Base-by-base conservation (phyloP, 1,140 invertebrate species). In the Ladona fulva region DNA sequence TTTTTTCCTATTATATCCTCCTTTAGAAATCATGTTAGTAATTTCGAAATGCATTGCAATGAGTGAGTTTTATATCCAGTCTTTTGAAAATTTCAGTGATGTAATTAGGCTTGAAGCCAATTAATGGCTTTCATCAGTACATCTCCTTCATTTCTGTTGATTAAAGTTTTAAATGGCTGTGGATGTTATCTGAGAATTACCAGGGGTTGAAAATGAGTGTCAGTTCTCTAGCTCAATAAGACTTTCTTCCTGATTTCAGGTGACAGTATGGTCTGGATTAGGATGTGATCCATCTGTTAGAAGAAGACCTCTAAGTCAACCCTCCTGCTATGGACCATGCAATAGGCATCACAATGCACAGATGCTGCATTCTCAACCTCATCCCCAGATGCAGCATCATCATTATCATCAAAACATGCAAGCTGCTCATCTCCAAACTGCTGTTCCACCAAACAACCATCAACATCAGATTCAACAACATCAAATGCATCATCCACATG, bases 271-370 rank as follows among this genome's bases (percentile, higher is more conserved):
- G 44, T 22, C 74, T 29, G 74, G 74, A 19, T 7, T 29, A 19
- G 74, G 25, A 11, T 74, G 74, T 52, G 52, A 66, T 12, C 74
- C 25, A 6, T 75, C 25, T 1, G 25, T 19, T 19, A 75, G 74
- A 22, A 74, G 59, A 79, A 76, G 84, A 76, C 84, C 85, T 7
- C 80, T 85, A 1, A 86, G 85, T 81, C 85, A 86, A 80, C 85
- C 85, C 19, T 82, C 84, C 37, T 80, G 78, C 73, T 79, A 80
- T 78, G 81, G 78, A 44, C 77, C 82, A 19, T 80, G 81, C 37
- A 81, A 81, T 59, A 80, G 52, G 16, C 52, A 66, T 22, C 52
- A 66, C 52, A 66, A 66, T 66, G 52, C n/a, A 66, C 52, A 66
- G 52, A 22, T 66, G 14, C 14, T 66, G 3, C 52, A 66, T 66